A percentile compares a stretch with the other conserved stretches of the same genome.
Evolutionary conservation across 1,140 invertebrate genomes (phyloP).

Genomic region (Maniola jurtina): DNA sequence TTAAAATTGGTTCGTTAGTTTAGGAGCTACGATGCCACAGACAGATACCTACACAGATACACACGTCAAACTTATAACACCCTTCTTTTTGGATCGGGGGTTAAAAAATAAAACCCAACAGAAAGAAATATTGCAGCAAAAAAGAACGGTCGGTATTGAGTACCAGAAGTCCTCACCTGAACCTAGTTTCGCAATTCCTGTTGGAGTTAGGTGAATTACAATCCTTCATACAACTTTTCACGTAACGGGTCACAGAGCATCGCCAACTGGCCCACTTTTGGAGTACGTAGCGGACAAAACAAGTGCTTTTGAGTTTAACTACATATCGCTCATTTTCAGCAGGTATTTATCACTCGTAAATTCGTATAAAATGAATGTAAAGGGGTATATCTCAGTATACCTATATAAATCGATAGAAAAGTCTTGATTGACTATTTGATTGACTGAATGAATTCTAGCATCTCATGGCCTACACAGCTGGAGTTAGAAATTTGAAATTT

Average conservation of each 20-base stretch:
- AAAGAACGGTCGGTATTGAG: not conserved
- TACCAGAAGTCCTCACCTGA: not conserved
- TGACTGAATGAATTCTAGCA: too few species aligned
- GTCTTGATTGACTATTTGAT: too few species aligned
- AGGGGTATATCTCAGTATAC: too few species aligned
- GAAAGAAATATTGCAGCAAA: not conserved
- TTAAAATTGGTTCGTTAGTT: too few species aligned
- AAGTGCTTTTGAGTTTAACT: constrained; percentile 1
- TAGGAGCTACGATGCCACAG: too few species aligned
- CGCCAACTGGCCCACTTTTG: constrained; percentile 23
- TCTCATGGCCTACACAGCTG: too few species aligned
- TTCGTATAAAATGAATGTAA: not conserved
- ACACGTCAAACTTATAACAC: too few species aligned
- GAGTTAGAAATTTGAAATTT: too few species aligned
- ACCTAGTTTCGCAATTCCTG: constrained; percentile 12
- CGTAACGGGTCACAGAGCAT: constrained; percentile 27
- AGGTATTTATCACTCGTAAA: not conserved
- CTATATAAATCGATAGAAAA: too few species aligned
- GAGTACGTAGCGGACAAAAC: constrained; percentile 17
- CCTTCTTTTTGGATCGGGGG: too few species aligned
- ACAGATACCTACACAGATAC: too few species aligned
- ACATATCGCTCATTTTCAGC: not conserved
- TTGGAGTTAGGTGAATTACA: constrained; percentile 22
- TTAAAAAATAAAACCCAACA: too few species aligned
- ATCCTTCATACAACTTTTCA: constrained; percentile 18